Evolutionary conservation across 2,113 vertebrate species (phyloP).

Genomic region (Platichthys flesus): DNA sequence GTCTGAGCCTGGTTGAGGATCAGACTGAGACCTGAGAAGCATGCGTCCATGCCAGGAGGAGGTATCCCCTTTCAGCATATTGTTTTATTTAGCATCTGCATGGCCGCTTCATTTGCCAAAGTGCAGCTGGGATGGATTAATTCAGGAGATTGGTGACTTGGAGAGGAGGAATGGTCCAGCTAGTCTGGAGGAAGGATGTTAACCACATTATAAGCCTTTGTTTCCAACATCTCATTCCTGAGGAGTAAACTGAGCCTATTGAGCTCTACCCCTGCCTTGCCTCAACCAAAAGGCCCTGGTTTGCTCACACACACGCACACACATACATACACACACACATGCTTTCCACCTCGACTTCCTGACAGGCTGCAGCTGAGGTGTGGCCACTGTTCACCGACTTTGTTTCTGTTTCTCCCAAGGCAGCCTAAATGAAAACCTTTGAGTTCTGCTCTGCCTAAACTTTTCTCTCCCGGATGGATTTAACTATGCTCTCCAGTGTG

Average conservation of each 20-base stretch:
- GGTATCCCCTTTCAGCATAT: conserved; percentile 71
- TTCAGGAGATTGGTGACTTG: conserved; percentile 63
- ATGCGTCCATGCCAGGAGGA: conserved; percentile 31
- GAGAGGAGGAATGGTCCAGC: conserved; percentile 28
- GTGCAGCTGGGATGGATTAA: conserved; percentile 61
- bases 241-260: conserved; percentile 61
- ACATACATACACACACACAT: conserved; percentile 14
- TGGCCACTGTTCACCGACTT: conserved; percentile 29
- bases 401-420: conserved; percentile 26
- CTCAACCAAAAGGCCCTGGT: conserved; percentile 30
- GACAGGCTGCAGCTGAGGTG: conserved; percentile 45
- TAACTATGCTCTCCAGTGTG: not conserved
- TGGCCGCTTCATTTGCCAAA: conserved; percentile 64
- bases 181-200: conserved; percentile 55
- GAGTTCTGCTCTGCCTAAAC: conserved; percentile 12
- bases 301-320: not conserved
- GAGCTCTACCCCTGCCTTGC: conserved; percentile 9
- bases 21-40: conserved; percentile 64
- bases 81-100: conserved; percentile 76
- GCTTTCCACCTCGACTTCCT: conserved; percentile 51
- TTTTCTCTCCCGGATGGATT: not conserved
- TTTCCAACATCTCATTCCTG: conserved; percentile 69
- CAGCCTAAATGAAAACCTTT: not conserved
- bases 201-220: conserved; percentile 68
- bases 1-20: conserved; percentile 48